Base-by-base conservation (phyloP, 1,140 invertebrate genomes). In the Procambarus virginalis region DNA sequence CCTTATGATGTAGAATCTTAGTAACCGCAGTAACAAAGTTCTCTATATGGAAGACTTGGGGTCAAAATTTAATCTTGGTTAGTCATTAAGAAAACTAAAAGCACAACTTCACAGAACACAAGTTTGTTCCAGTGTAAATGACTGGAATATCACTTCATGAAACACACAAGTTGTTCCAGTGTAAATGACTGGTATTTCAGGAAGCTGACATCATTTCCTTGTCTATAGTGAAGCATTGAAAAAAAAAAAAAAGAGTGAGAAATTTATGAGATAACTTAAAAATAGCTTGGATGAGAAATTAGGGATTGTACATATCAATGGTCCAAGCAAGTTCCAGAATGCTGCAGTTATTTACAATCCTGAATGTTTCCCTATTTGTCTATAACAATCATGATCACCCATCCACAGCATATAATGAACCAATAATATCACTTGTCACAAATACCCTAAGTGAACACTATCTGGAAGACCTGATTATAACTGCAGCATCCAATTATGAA, bases 381-480 rank as follows among this genome's bases (percentile, higher is more conserved):
- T 73, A 34, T 8, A 73, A 73, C 68, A 73, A 34, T 34, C 20
- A 64, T 34, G 68, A 73, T 34, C 64, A 34, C 6, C n/a, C 68
- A 73, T 34, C n/a, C 22, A 73, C n/a, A 73, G n/a, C 8, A 34
- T 5, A 34, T 34, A 34, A 14, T 73, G 68, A 73, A 64, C 60
- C 17, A 73, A 22, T 73, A 34, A 6, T 73, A 73, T 8, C 3
- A 20, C 34, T 73, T 73, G 68, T 20, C n/a, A 64, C 60, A 17
- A n/a, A n/a, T 64, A 64, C 60, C 60, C 60, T 73, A 73, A 73
- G 34, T 73, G 68, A 34, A 73, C 68, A 73, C 4, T 73, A 73
- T 73, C 68, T 73, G 68, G 68, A 73, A 73, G 68, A 73, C 68
- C 68, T 73, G 68, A 34, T 73, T 20, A 73, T 73, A 34, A 73